A percentile compares a stretch with the other conserved stretches of the same genome.
These are phyloP conservation scores for Pteria penguin DNA, from an alignment of 2,888 invertebrate species.

Conservation along the genomic window DNA sequence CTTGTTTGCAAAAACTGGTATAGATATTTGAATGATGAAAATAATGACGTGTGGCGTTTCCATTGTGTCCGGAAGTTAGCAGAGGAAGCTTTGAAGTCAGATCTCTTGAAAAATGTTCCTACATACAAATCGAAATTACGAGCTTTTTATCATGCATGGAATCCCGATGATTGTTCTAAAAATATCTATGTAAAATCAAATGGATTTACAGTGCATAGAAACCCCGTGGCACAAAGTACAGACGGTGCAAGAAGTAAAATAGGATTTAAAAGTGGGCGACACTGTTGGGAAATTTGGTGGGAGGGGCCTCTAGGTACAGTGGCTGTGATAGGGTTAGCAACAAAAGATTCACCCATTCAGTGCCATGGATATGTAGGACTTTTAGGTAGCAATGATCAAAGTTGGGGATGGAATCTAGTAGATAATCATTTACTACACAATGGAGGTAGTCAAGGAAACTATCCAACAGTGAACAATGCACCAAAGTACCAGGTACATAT, in stretches of 20 bases:
- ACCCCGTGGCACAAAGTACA: constrained; percentile 99
- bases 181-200: constrained; percentile 98
- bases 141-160: constrained; percentile 97
- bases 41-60: constrained; percentile 96
- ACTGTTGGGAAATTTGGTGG: constrained; percentile 99
- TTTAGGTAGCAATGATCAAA: constrained; percentile 96
- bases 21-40: constrained; percentile 92
- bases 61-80: constrained; percentile 93
- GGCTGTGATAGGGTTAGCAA: constrained; percentile 89
- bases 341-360: constrained; percentile 92
- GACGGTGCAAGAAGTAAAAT: constrained; percentile 93
- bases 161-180: constrained; percentile 96
- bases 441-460: constrained; percentile 96
- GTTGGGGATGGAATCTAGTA: constrained; percentile 99
- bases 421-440: constrained; percentile 98
- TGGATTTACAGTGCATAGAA: constrained; percentile 97
- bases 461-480: constrained; percentile 95
- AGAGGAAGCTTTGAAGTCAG: constrained; percentile 93
- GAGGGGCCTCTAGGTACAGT: constrained; percentile 99
- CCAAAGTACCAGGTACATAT: constrained; percentile 94
- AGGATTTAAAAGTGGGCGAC: constrained; percentile 92
- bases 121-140: constrained; percentile 94
- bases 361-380: constrained; percentile 97
- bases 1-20: constrained; percentile 97
- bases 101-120: constrained; percentile 91